Conservation (phyloP, 2,113 vertebrate genomes). For the Esox niger region DNA sequence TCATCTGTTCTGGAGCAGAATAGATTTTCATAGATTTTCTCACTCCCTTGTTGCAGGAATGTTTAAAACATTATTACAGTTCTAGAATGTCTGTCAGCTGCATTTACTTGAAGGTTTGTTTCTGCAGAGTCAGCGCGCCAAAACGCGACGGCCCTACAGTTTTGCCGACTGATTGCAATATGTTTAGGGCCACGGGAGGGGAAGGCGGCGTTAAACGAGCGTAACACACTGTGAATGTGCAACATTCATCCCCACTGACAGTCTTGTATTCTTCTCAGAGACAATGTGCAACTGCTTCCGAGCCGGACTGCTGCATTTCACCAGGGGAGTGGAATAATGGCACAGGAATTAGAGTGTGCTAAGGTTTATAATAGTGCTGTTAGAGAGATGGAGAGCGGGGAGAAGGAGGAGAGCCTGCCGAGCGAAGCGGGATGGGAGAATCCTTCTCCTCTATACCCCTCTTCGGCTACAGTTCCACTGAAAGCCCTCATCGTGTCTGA, state of each 20-base stretch:
- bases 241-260: constrained; percentile 62
- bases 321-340: constrained; percentile 38
- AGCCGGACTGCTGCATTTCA: constrained; percentile 42
- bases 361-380: constrained; percentile 44
- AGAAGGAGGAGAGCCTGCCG: constrained; percentile 39
- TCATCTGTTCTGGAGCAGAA: constrained; percentile 1
- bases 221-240: constrained; percentile 63
- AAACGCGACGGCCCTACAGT: constrained; percentile 50
- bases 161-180: constrained; percentile 65
- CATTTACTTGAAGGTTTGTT: constrained; percentile 63
- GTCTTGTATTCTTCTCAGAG: constrained; percentile 50
- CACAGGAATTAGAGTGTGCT: constrained; percentile 45
- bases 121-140: constrained; percentile 48
- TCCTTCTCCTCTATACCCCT: constrained; percentile 12
- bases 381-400: background rate
- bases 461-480: constrained; percentile 27
- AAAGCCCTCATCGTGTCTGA: constrained; percentile 24
- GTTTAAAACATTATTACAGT: constrained; percentile 37
- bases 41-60: constrained; percentile 17
- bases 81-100: constrained; percentile 52
- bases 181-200: constrained; percentile 61
- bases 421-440: constrained; percentile 26
- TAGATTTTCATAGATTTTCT: background rate
- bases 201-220: constrained; percentile 66
- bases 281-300: constrained; percentile 63